Evolutionary conservation across 2,888 invertebrate genomes (phyloP).

Genomic region (Tetranychus piercei): DNA sequence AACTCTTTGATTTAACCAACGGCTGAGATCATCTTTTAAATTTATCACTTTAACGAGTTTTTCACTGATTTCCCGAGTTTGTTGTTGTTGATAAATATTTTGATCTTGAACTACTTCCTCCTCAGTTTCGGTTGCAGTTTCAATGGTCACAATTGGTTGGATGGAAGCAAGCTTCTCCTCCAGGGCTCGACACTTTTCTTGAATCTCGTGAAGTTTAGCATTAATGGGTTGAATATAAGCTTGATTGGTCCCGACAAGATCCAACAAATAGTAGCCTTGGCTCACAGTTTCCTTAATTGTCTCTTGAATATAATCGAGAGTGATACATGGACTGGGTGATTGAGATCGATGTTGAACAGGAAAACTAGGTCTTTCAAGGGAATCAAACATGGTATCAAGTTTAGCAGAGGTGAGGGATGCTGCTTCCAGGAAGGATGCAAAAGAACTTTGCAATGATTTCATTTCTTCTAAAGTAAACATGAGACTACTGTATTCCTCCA

Average conservation of each 20-base stretch:
- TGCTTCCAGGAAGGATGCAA: not conserved
- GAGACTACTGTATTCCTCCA: not conserved
- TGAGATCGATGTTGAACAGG: not conserved
- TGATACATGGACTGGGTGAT: not conserved
- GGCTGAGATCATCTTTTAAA: not conserved
- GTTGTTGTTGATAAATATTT: too few relatives aligned
- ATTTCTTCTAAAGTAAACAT: not conserved
- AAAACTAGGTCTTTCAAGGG: not conserved
- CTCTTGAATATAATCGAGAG: not conserved
- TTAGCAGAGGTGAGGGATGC: not conserved
- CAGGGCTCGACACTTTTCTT: not conserved
- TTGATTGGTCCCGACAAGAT: not conserved
- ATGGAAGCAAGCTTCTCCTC: not conserved
- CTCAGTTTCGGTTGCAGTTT: not conserved
- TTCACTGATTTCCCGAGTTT: too few relatives aligned
- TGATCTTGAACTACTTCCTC: not conserved
- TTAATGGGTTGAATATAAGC: slow-evolving; percentile 1
- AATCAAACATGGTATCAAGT: not conserved
- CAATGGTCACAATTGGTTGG: not conserved
- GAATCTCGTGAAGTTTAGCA: slow-evolving; percentile 1
- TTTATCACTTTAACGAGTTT: not conserved
- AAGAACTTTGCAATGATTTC: not conserved
- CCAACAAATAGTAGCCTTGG: not conserved
- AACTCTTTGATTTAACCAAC: not conserved
- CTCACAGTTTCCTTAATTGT: not conserved